Percentiles rank a stretch among this genome's conserved stretches.
These are phyloP conservation scores for Pentalonia nigronervosa DNA, from an alignment of 1,140 invertebrate species.

Conservation along the genomic window DNA sequence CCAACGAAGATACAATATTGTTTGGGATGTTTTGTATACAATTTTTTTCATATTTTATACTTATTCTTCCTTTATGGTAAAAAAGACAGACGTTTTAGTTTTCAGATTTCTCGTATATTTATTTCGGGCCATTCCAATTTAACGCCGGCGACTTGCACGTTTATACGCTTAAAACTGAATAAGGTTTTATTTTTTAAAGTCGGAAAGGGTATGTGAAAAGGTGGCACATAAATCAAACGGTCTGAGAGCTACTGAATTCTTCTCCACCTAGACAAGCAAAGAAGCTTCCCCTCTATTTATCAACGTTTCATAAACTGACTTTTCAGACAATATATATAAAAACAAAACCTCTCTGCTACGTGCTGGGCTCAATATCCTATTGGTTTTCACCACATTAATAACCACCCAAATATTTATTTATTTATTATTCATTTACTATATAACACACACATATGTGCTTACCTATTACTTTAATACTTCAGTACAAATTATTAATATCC, in stretches of 20 bases:
- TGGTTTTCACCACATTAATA: neutral
- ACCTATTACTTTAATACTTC: neutral
- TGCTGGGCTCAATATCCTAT: slow-evolving; percentile 3
- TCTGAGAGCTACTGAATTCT: slow-evolving; percentile 29
- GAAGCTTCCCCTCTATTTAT: slow-evolving; percentile 50
- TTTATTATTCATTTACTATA: neutral
- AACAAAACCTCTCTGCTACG: slow-evolving; percentile 20
- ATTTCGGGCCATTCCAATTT: slow-evolving; percentile 50
- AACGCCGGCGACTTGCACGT: slow-evolving; percentile 30
- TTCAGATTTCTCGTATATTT: slow-evolving; percentile 50
- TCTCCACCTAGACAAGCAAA: slow-evolving; percentile 48
- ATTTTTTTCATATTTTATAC: slow-evolving; percentile 17
- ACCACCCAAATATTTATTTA: neutral
- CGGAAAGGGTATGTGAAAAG: slow-evolving; percentile 23
- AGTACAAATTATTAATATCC: neutral
- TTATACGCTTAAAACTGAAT: slow-evolving; percentile 35
- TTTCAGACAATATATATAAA: slow-evolving; percentile 54
- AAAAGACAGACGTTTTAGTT: slow-evolving; percentile 51
- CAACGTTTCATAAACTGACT: slow-evolving; percentile 56
- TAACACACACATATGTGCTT: neutral
- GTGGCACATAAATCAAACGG: slow-evolving; percentile 51
- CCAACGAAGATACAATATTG: slow-evolving; percentile 15
- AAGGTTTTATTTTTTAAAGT: slow-evolving; percentile 33
- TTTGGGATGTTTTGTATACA: slow-evolving; percentile 20
- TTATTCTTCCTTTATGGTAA: neutral